Percentiles rank a stretch among this genome's conserved stretches.
These are phyloP conservation scores for Diachasma alloeum DNA, from an alignment of 1,140 invertebrate genomes.

Conservation along the genomic window DNA sequence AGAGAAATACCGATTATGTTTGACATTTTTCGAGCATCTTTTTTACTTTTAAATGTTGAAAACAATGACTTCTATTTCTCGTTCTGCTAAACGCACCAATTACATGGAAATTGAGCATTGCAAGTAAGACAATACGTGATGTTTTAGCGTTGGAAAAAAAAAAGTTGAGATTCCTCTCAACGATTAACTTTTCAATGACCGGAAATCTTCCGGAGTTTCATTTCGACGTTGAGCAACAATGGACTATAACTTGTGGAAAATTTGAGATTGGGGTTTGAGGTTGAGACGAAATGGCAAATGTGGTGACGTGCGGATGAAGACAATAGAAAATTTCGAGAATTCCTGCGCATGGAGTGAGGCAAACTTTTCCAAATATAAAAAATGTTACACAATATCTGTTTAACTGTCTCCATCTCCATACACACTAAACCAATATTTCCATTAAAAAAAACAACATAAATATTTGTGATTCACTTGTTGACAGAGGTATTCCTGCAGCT, in stretches of 20 bases:
- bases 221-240: conserved; percentile 12
- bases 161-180: not conserved
- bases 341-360: too few species aligned
- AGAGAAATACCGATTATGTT: not conserved
- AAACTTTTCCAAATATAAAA: too few species aligned
- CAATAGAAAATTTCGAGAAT: not conserved
- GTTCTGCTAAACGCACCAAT: not conserved
- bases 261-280: not conserved
- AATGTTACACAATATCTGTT: too few species aligned
- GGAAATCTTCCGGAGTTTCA: conserved; percentile 19
- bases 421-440: too few species aligned
- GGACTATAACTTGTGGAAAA: conserved; percentile 4
- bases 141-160: not conserved
- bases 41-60: not conserved
- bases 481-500: too few species aligned
- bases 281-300: not conserved
- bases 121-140: conserved; percentile 10
- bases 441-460: too few species aligned
- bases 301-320: too few species aligned
- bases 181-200: conserved; percentile 28
- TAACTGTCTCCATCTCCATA: too few species aligned
- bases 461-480: too few species aligned
- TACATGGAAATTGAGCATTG: not conserved
- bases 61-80: not conserved
- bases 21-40: not conserved